Percentiles rank a stretch among this genome's conserved stretches.
phyloP scores from a whole-genome alignment of 2,113 vertebrate genomes.

The Scatophagus argus region DNA sequence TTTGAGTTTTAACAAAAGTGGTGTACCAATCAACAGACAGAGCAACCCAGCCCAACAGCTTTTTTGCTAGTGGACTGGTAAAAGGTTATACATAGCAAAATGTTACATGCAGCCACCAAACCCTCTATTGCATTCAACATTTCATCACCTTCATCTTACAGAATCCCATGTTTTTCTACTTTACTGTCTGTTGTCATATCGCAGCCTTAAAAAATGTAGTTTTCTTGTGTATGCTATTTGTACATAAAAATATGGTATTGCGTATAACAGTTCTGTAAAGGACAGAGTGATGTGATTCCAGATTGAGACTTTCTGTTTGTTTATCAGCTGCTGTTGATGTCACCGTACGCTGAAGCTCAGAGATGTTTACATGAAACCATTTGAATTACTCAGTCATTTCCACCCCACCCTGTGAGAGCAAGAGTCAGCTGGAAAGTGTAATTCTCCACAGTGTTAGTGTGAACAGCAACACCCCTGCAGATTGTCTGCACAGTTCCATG shows the following conservation, averaged over 20 bases:
- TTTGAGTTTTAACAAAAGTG: too few species aligned
- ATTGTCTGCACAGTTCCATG: not conserved
- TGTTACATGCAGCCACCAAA: too few species aligned
- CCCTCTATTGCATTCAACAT: too few species aligned
- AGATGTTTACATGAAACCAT: slow-evolving; percentile 20
- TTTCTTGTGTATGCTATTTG: not conserved
- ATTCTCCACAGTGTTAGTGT: not conserved
- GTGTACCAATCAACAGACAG: too few species aligned
- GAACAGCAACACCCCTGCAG: slow-evolving; percentile 15
- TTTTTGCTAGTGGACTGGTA: too few species aligned
- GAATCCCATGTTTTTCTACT: too few species aligned
- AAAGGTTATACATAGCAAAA: too few species aligned
- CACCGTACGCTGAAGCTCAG: not conserved
- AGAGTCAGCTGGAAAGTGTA: slow-evolving; percentile 10
- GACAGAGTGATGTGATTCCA: not conserved
- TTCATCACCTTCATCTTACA: too few species aligned
- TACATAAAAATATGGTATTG: not conserved
- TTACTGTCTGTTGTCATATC: too few species aligned
- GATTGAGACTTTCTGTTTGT: not conserved
- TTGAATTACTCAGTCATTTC: slow-evolving; percentile 14
- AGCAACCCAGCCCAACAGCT: too few species aligned
- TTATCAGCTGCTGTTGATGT: slow-evolving; percentile 9
- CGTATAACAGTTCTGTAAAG: not conserved
- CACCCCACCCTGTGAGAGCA: slow-evolving; percentile 23
- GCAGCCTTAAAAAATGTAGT: not conserved